phyloP scores from a whole-genome alignment of 2,888 invertebrate genomes.

The Cephus rjabovi region DNA sequence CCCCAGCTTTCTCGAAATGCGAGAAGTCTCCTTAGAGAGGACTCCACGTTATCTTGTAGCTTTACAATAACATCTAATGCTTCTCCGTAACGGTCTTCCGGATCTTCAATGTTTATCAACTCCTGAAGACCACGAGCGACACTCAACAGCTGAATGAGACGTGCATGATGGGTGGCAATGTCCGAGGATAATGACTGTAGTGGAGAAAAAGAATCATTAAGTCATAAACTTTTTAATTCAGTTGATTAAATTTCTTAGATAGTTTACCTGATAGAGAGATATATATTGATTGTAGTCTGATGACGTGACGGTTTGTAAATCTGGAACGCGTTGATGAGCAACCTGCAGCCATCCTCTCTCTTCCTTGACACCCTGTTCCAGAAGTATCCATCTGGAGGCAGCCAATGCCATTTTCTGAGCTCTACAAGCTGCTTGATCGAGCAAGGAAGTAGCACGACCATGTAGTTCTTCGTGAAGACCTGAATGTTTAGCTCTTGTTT shows the following conservation, averaged over 20 bases:
- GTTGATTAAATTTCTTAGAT: background rate
- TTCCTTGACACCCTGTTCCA: constrained; percentile 85
- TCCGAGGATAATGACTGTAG: constrained; percentile 79
- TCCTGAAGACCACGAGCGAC: constrained; percentile 81
- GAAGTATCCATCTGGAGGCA: constrained; percentile 84
- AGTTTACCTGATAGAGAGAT: constrained; percentile 75
- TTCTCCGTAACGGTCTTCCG: constrained; percentile 80
- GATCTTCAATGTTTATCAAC: constrained; percentile 79
- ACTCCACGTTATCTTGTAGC: constrained; percentile 82
- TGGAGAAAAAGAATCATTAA: background rate
- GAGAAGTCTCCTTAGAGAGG: constrained; percentile 77
- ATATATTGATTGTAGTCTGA: constrained; percentile 88
- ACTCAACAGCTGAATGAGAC: constrained; percentile 78
- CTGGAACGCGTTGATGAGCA: constrained; percentile 86
- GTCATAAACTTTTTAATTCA: background rate
- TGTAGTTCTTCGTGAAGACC: constrained; percentile 82
- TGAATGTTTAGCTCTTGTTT: constrained; percentile 80
- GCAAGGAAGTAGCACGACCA: constrained; percentile 78
- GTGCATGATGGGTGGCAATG: constrained; percentile 83
- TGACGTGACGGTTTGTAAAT: constrained; percentile 82
- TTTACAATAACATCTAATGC: constrained; percentile 79
- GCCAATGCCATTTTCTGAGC: constrained; percentile 88
- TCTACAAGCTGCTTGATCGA: constrained; percentile 84
- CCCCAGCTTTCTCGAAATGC: constrained; percentile 85
- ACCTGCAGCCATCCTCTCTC: constrained; percentile 87